These are phyloP conservation scores for Idaea aversata DNA, from an alignment of 2,888 invertebrate genomes.

Conservation along the genomic window DNA sequence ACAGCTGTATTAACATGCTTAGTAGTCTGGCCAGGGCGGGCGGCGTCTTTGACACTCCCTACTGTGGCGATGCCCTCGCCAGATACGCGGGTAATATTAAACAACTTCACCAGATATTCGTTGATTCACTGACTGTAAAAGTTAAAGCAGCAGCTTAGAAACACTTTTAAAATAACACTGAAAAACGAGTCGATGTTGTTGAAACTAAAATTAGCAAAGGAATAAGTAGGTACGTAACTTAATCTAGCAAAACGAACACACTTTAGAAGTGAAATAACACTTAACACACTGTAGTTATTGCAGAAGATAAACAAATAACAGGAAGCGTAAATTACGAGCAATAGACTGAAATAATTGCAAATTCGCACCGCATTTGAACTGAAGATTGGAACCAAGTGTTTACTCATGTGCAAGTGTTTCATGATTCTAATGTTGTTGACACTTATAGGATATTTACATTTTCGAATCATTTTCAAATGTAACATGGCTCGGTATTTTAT, in stretches of 20 bases:
- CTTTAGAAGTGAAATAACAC: not conserved
- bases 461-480: not conserved
- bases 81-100: not conserved
- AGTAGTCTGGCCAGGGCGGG: slow-evolving; percentile 39
- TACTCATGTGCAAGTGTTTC: too few relatives aligned
- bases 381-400: not conserved
- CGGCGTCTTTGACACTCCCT: slow-evolving; percentile 42
- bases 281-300: not conserved
- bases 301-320: slow-evolving; percentile 30
- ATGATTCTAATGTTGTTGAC: not conserved
- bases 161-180: not conserved
- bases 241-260: not conserved
- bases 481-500: not conserved
- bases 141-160: not conserved
- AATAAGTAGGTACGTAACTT: not conserved
- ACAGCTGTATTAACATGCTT: slow-evolving; percentile 2
- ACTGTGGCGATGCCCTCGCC: slow-evolving; percentile 40
- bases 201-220: not conserved
- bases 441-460: not conserved
- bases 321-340: slow-evolving; percentile 34
- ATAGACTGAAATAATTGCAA: slow-evolving; percentile 21
- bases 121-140: not conserved
- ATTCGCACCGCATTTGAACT: not conserved
- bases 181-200: not conserved
- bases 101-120: not conserved